These are phyloP conservation scores for Corythoichthys haematopterus DNA, from an alignment of 2,113 vertebrate genomes.

Conservation along the genomic window DNA sequence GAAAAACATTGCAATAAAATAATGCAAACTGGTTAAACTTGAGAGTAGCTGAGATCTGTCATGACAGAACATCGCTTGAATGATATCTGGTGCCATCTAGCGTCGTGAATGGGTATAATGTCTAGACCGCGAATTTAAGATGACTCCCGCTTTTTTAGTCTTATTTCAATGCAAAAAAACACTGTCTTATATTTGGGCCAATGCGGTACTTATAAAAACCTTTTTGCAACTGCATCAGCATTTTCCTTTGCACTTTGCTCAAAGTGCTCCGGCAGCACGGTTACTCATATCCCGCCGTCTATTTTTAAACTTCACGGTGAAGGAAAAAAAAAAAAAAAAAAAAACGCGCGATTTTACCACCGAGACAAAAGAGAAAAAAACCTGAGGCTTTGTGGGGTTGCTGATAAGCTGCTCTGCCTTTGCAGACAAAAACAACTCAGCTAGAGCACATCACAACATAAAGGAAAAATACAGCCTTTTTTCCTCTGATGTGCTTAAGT, in stretches of 20 bases:
- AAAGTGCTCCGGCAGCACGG: constrained; percentile 1
- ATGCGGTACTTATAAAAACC: no score
- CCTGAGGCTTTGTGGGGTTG: constrained; percentile 30
- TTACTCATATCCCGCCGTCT: constrained; percentile 29
- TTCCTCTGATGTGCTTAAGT: constrained; percentile 12
- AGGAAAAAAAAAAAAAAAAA: not conserved
- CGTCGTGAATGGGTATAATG: no score
- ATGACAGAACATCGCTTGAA: no score
- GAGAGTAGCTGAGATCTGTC: no score
- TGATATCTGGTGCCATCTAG: no score
- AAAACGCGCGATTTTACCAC: constrained; percentile 15
- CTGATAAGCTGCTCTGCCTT: constrained; percentile 44
- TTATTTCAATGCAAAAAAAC: no score
- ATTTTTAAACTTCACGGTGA: constrained; percentile 45
- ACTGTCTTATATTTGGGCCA: no score
- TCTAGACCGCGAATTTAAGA: no score
- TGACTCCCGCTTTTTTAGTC: no score
- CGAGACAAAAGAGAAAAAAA: constrained; percentile 37
- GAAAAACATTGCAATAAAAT: no score
- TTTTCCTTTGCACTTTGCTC: constrained; percentile 22
- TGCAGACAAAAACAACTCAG: constrained; percentile 32
- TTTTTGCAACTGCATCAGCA: constrained; percentile 1
- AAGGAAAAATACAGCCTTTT: constrained; percentile 14
- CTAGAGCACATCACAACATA: constrained; percentile 27
- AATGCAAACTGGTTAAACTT: no score